These are phyloP conservation scores for Hycleus phaleratus DNA, from an alignment of 1,140 invertebrate species.

Conservation along the genomic window DNA sequence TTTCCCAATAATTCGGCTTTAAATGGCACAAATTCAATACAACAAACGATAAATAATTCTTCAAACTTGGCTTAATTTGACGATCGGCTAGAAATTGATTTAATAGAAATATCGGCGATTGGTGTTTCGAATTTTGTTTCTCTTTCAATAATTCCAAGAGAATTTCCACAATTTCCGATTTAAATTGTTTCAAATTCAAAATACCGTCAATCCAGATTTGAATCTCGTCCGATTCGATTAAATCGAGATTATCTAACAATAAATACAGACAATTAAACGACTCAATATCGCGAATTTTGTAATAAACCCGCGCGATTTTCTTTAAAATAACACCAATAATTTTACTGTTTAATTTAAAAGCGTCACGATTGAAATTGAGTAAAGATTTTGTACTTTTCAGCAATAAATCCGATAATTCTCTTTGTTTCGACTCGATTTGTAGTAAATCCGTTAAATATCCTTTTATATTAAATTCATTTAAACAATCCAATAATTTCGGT, in stretches of 20 bases:
- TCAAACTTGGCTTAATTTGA: background rate
- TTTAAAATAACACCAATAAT: constrained; percentile 51
- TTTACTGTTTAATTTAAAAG: constrained; percentile 48
- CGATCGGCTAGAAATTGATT: no score
- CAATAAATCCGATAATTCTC: no score
- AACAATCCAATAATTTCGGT: constrained; percentile 46
- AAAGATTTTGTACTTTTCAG: constrained; percentile 48
- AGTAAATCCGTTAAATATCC: constrained; percentile 39
- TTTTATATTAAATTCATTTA: constrained; percentile 42
- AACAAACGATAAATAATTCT: constrained; percentile 27
- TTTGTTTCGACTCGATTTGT: no score
- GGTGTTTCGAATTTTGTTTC: constrained; percentile 3
- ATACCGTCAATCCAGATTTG: constrained; percentile 57
- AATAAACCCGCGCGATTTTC: constrained; percentile 51
- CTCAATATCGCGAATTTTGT: constrained; percentile 41
- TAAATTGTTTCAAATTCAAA: constrained; percentile 28
- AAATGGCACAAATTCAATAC: constrained; percentile 31
- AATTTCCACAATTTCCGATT: constrained; percentile 40
- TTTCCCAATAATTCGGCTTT: constrained; percentile 18
- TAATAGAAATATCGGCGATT: background rate
- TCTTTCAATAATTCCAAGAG: constrained; percentile 32
- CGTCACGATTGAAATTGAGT: constrained; percentile 47
- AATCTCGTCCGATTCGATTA: constrained; percentile 42
- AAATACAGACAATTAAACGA: no score
- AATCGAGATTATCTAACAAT: no score